Conservation (phyloP, 2,888 invertebrate genomes). For the Xestia xanthographa region DNA sequence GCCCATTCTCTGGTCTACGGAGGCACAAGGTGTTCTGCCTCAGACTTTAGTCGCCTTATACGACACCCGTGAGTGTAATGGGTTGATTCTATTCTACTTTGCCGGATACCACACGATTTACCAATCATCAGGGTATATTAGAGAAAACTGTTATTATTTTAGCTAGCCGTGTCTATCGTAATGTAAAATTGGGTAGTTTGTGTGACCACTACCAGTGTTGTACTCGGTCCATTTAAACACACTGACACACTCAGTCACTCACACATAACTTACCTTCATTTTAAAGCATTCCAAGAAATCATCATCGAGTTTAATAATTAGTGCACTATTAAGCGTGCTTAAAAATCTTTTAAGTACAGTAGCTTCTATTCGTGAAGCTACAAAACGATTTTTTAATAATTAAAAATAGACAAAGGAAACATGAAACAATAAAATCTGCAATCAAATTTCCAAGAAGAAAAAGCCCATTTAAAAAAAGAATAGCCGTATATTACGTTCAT, state of each 20-base stretch:
- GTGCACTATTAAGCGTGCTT: background rate
- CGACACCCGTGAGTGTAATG: too few species aligned
- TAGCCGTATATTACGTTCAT: background rate
- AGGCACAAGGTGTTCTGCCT: too few species aligned
- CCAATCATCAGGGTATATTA: too few species aligned
- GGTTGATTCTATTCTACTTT: too few species aligned
- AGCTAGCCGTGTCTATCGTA: too few species aligned
- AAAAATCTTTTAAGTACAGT: conserved; percentile 28
- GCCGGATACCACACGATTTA: too few species aligned
- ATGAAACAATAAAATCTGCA: background rate
- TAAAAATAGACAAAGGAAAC: conserved; percentile 8
- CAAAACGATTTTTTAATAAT: background rate
- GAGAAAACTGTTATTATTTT: too few species aligned
- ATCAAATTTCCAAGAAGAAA: background rate
- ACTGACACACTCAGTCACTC: background rate
- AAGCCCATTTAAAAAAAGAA: background rate
- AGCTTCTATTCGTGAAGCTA: conserved; percentile 2
- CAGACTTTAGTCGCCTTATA: too few species aligned
- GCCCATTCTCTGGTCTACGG: too few species aligned
- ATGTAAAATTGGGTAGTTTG: background rate
- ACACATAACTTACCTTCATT: background rate
- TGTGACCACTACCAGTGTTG: background rate
- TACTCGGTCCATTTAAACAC: background rate
- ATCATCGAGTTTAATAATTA: background rate
- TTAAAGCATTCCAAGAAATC: background rate